Conservation (phyloP, 1,140 invertebrate species). For the Drosophila sp. region DNA sequence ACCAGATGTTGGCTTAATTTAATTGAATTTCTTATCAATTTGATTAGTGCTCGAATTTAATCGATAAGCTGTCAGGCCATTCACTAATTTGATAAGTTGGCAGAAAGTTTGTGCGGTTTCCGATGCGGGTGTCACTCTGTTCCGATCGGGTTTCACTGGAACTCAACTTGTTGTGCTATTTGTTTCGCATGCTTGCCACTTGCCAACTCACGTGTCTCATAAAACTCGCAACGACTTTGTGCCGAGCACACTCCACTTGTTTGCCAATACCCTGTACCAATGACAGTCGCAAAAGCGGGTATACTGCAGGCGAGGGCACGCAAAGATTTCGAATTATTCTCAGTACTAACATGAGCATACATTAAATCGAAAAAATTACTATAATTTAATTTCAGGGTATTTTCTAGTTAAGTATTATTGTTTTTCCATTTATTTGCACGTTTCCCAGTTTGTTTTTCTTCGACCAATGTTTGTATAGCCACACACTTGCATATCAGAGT, state of each 20-base stretch:
- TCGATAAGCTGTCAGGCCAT: constrained; percentile 58
- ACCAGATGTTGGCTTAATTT: constrained; percentile 63
- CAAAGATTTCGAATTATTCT: too few relatives aligned
- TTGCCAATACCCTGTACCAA: constrained; percentile 5
- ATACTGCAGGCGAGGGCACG: background rate
- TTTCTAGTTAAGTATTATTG: background rate
- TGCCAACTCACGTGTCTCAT: constrained; percentile 57
- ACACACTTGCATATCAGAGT: constrained; percentile 39
- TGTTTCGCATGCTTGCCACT: constrained; percentile 47
- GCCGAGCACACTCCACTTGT: constrained; percentile 11
- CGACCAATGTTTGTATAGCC: constrained; percentile 52
- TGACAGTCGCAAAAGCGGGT: too few relatives aligned
- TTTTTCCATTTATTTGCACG: constrained; percentile 24
- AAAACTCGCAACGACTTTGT: constrained; percentile 62
- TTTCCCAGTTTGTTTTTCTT: constrained; percentile 63
- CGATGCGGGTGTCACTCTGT: constrained; percentile 14
- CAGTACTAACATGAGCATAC: too few relatives aligned
- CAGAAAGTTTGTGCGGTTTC: constrained; percentile 29
- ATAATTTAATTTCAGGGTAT: constrained; percentile 22
- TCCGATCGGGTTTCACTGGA: constrained; percentile 21
- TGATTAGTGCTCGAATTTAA: constrained; percentile 68
- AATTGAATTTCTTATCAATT: constrained; percentile 74
- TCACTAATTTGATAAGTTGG: constrained; percentile 75
- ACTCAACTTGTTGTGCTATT: constrained; percentile 44
- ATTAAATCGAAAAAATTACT: too few relatives aligned